phyloP scores from a whole-genome alignment of 2,888 invertebrate species.

The Drosophila siamana region DNA sequence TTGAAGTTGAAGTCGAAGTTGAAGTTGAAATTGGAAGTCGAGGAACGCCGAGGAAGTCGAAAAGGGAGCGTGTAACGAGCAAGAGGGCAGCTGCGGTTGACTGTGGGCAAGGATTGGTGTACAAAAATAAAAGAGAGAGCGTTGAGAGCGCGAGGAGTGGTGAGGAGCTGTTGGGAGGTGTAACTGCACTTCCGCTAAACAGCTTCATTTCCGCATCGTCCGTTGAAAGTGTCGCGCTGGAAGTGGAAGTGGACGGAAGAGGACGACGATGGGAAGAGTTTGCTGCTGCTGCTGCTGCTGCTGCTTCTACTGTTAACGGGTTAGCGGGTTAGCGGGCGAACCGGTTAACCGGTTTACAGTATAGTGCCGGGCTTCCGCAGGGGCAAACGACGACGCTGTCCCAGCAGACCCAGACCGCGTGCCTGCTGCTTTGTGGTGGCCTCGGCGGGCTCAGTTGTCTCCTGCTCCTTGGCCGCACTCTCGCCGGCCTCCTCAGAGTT shows the following conservation, averaged over 20 bases:
- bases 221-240: constrained; percentile 9
- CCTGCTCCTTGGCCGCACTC: constrained; percentile 64
- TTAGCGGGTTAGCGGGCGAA: constrained; percentile 17
- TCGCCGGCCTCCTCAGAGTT: constrained; percentile 63
- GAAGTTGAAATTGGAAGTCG: background rate
- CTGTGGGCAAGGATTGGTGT: constrained; percentile 40
- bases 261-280: background rate
- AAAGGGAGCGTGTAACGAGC: background rate
- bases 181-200: constrained; percentile 28
- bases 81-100: constrained; percentile 25
- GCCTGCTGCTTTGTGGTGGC: constrained; percentile 87
- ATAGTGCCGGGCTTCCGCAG: constrained; percentile 87
- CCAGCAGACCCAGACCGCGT: constrained; percentile 89
- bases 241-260: background rate
- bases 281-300: constrained; percentile 22
- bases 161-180: too few species aligned
- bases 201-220: constrained; percentile 39
- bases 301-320: constrained; percentile 33
- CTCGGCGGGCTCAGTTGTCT: constrained; percentile 85
- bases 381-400: constrained; percentile 89
- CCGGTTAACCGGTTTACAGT: constrained; percentile 43
- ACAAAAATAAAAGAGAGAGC: background rate
- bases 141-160: background rate
- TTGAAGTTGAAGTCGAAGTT: background rate
- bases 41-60: background rate